These are phyloP conservation scores for Drosophila stalkeri DNA, from an alignment of 2,888 invertebrate genomes.

Conservation along the genomic window DNA sequence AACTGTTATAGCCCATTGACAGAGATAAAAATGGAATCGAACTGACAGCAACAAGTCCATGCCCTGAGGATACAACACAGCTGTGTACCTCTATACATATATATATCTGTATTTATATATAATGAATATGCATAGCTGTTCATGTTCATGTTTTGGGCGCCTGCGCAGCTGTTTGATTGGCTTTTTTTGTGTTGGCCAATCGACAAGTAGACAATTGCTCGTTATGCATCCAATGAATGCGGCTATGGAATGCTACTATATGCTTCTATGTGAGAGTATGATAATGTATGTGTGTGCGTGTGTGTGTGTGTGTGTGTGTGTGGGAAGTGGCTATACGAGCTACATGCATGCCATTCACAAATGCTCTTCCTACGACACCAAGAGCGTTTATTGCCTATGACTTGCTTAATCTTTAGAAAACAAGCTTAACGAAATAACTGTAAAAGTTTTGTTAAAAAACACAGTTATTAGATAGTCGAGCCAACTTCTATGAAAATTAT, in stretches of 20 bases:
- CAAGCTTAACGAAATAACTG: constrained; percentile 3
- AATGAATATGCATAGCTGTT: constrained; percentile 12
- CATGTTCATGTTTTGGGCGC: constrained; percentile 18
- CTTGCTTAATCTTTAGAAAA: constrained; percentile 22
- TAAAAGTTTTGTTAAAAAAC: not conserved
- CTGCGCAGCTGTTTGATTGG: constrained; percentile 70
- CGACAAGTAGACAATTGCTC: constrained; percentile 72
- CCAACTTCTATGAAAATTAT: not conserved
- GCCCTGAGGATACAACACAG: constrained; percentile 63
- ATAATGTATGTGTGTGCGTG: constrained; percentile 1
- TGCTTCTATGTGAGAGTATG: constrained; percentile 7
- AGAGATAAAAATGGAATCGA: constrained; percentile 35
- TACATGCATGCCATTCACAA: constrained; percentile 28
- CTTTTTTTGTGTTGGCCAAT: constrained; percentile 52
- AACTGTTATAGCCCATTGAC: constrained; percentile 15
- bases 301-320: constrained; percentile 11
- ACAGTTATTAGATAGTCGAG: constrained; percentile 1
- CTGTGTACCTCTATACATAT: constrained; percentile 9
- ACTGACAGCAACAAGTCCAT: constrained; percentile 7
- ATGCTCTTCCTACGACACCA: constrained; percentile 48
- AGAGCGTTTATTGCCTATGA: constrained; percentile 37
- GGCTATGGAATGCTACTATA: constrained; percentile 39
- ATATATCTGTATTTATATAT: not conserved
- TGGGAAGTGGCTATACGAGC: constrained; percentile 37
- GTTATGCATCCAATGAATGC: constrained; percentile 45